phyloP scores from a whole-genome alignment of 1,140 invertebrate species.

The Sycophaga agraensis region DNA sequence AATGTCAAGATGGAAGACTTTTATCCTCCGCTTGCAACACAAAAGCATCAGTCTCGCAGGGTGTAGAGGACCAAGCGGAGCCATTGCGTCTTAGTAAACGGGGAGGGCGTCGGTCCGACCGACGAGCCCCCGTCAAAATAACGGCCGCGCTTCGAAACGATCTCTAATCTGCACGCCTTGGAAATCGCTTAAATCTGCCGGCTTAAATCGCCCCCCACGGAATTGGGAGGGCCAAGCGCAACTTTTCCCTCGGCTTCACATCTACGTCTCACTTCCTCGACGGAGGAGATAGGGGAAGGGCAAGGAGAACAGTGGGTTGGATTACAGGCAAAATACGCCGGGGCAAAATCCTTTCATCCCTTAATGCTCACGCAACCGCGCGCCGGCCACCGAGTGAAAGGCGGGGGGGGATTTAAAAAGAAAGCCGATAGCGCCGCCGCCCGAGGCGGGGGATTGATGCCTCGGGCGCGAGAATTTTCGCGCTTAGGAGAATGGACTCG shows the following conservation, averaged over 20 bases:
- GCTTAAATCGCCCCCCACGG: slow-evolving; percentile 15
- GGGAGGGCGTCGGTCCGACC: no score
- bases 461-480: not conserved
- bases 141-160: not conserved
- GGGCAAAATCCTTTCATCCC: slow-evolving; percentile 47
- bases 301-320: slow-evolving; percentile 36
- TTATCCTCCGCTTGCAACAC: slow-evolving; percentile 14
- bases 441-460: not conserved
- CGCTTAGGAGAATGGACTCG: not conserved
- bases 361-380: slow-evolving; percentile 34
- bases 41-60: no score
- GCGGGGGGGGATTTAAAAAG: not conserved
- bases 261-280: not conserved
- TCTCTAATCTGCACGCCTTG: slow-evolving; percentile 6
- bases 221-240: no score
- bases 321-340: slow-evolving; percentile 52
- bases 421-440: not conserved
- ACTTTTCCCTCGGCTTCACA: not conserved
- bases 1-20: slow-evolving; percentile 1
- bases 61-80: no score
- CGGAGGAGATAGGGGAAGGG: slow-evolving; percentile 7
- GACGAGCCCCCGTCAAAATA: not conserved
- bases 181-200: slow-evolving; percentile 11
- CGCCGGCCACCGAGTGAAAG: not conserved
- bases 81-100: no score